Evolutionary conservation across 1,140 invertebrate genomes (phyloP), one percentile per base, ranked within the genome.

Genomic region (Brachionus rubens): DNA sequence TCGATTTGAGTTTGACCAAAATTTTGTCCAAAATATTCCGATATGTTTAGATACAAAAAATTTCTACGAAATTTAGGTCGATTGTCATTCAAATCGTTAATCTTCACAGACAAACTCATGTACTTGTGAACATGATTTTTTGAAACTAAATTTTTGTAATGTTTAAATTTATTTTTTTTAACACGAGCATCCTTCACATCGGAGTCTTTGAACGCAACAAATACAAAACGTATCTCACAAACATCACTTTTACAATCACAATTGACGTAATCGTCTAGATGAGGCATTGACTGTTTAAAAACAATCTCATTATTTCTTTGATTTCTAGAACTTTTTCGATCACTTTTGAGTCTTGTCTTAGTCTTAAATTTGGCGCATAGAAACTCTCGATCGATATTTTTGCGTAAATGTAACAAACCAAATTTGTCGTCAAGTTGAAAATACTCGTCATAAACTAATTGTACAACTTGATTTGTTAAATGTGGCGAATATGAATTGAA

Each of bases 111-210:
- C 24, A 65, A 24, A 28, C 19, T 24, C 7, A 65, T 14, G 19
- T 65, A 65, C 26, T 43, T 65, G 19, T 43, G 54, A 16, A 59
- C 19, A 19, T 59, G 59, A 36, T 26, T 65, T 16, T 41, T 65
- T 21, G 36, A 14, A 10, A 12, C 24, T 41, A 36, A 40, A 40
- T 40, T 19, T 43, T 19, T 36, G n/a, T 10, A n/a, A 10, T 24
- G 24, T n/a, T 41, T 65, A 30, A 36, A 40, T 65, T 65, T 65
- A 16, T 65, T 65, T 65, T 43, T 43, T 43, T 65, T 65, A 24
- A 65, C 5, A 24, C 54, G 30, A 19, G 14, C 19, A 40, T 59
- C 54, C 4, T 24, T 28, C 4, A 36, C 19, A 16, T 9, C 36
- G 33, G 54, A 19, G n/a, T 59, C 36, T 24, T 65, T 65, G 19